Evolutionary conservation across 2,113 vertebrate species (phyloP), one percentile per base, ranked within the genome.

Genomic region (Dipodomys merriami): DNA sequence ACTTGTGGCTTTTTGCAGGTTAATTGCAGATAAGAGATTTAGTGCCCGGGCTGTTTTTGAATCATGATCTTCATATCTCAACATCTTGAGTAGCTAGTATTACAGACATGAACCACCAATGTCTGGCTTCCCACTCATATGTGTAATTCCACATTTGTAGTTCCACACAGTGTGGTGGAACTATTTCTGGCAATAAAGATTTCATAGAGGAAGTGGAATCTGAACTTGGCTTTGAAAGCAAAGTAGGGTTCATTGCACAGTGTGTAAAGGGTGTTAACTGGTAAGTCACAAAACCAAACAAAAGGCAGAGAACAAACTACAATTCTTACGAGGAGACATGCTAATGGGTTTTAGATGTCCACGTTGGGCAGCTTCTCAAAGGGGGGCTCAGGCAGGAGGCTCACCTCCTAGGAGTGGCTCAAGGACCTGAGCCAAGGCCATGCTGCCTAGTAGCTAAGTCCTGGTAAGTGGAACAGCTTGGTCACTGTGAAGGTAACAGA

Each of bases 191-290:
- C 44, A 65, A 62, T 72, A 49, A 88, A 49, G 82, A 68, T 67
- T 86, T 71, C 62, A 78, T 29, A 44, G 16, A 93, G 60, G 39
- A 68, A 65, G 39, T 83, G 53, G 25, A 46, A 44, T 81, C 20
- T 92, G 46, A 94, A 88, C 46, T 29, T 84, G 79, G 19, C 25
- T 53, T 83, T 72, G 64, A 85, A 73, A 22, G 33, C 84, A 74
- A 30, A 83, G 20, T 49, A 60, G 57, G 5, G 15, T 46, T 85
- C 78, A 81, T 16, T 19, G 25, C 3, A 12, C 20, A 62, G 7
- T 33, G 2, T 30, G 16, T 1, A 6, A 69, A 76, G 27, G 46
- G n/a, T 30, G 18, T 18, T 60, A 5, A 57, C 0, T 69, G 16
- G 19, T 8, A 12, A 81, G 25, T 35, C 33, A 18, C 7, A 79